Conservation (phyloP, 2,888 invertebrate species). For the Merodon equestris region DNA sequence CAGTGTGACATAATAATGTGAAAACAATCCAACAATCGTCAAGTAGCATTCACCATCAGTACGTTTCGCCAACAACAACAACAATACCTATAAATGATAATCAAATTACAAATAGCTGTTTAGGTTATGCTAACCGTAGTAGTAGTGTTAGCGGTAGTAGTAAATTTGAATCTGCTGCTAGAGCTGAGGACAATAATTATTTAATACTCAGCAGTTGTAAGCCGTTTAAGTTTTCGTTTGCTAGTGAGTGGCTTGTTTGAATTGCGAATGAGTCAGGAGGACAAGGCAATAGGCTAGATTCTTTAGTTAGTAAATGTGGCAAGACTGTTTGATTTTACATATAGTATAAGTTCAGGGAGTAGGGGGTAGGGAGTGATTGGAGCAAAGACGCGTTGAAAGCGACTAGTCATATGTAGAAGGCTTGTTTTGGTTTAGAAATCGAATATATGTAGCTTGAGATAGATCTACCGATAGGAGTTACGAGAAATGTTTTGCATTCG, state of each 20-base stretch:
- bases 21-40: conserved; percentile 47
- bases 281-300: conserved; percentile 7
- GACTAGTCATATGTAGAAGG: no score
- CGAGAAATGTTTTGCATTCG: no score
- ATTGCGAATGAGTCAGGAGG: conserved; percentile 16
- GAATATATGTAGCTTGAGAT: no score
- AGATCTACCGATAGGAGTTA: no score
- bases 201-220: conserved; percentile 77
- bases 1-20: conserved; percentile 78
- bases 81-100: conserved; percentile 53
- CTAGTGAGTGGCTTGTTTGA: conserved; percentile 79
- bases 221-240: conserved; percentile 77
- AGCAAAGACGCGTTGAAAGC: no score
- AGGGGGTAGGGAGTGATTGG: no score
- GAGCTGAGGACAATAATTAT: conserved; percentile 77
- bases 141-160: conserved; percentile 49
- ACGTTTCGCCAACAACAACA: conserved; percentile 64
- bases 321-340: conserved; percentile 5
- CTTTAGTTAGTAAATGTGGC: neutral
- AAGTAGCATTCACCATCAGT: conserved; percentile 49
- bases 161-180: conserved; percentile 57
- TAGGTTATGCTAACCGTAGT: conserved; percentile 51
- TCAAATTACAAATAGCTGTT: conserved; percentile 46
- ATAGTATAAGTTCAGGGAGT: no score
- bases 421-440: no score